Evolutionary conservation across 1,140 invertebrate species (phyloP).

Genomic region (Whitmania pigra): DNA sequence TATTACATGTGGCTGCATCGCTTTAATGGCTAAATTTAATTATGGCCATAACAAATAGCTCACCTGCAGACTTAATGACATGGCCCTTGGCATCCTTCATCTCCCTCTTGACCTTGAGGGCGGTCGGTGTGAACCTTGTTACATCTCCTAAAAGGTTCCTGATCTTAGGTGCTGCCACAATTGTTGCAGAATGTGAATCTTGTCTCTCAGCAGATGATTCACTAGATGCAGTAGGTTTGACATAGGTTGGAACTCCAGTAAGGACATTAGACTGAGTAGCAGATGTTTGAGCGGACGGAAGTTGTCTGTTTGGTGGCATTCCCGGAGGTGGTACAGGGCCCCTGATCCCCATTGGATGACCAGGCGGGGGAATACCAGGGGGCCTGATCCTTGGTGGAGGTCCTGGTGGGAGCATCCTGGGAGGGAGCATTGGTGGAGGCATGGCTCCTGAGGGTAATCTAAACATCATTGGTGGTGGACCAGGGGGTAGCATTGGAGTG

Average conservation of each 20-base stretch:
- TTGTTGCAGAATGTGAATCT: constrained; percentile 55
- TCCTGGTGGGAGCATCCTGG: constrained; percentile 51
- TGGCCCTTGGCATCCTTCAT: constrained; percentile 42
- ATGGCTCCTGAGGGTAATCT: constrained; percentile 44
- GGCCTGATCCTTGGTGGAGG: constrained; percentile 50
- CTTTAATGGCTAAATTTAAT: no score
- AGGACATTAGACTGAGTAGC: constrained; percentile 54
- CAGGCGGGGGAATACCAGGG: constrained; percentile 41
- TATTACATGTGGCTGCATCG: no score
- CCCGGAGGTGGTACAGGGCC: constrained; percentile 35
- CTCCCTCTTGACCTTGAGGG: constrained; percentile 73
- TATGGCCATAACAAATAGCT: background rate
- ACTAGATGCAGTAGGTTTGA: constrained; percentile 41
- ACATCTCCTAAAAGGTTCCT: constrained; percentile 82
- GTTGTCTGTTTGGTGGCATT: constrained; percentile 21
- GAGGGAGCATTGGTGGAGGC: constrained; percentile 19
- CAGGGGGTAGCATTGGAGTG: constrained; percentile 37
- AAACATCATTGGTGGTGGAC: constrained; percentile 47
- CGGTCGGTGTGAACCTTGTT: constrained; percentile 82
- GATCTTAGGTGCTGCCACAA: constrained; percentile 88
- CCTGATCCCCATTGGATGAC: constrained; percentile 28
- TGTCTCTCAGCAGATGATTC: constrained; percentile 2
- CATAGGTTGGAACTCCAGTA: constrained; percentile 66
- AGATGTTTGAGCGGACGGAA: background rate
- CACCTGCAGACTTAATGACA: constrained; percentile 19